Evolutionary conservation across 2,888 invertebrate genomes (phyloP).

Genomic region (Neoitamus cyanurus): DNA sequence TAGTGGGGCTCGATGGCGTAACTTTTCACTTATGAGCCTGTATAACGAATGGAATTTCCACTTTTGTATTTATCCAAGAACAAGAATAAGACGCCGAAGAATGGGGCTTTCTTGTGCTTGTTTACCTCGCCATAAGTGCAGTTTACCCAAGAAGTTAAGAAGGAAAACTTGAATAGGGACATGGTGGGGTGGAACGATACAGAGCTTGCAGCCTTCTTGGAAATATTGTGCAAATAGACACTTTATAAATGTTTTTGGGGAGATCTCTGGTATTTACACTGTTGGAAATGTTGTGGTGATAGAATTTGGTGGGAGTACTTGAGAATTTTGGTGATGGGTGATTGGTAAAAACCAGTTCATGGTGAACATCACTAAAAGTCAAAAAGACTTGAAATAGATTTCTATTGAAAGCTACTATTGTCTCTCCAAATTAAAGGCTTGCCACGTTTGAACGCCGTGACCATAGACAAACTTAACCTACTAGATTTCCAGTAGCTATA

Average conservation of each 20-base stretch:
- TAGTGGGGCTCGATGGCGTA: not conserved
- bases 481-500: no score
- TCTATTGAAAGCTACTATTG: no score
- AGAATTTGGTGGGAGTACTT: not conserved
- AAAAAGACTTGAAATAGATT: not conserved
- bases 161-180: slow-evolving; percentile 4
- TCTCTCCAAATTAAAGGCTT: no score
- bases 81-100: slow-evolving; percentile 27
- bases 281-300: not conserved
- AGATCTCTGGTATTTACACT: not conserved
- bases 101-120: slow-evolving; percentile 50
- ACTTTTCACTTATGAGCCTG: slow-evolving; percentile 39
- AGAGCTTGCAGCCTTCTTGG: not conserved
- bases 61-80: slow-evolving; percentile 32
- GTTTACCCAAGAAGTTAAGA: slow-evolving; percentile 55
- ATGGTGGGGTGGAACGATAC: not conserved
- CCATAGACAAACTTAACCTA: no score
- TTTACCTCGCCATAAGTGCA: slow-evolving; percentile 54
- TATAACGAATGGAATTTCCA: slow-evolving; percentile 17
- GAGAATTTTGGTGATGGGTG: not conserved
- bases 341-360: not conserved
- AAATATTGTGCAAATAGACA: slow-evolving; percentile 16
- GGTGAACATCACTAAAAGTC: not conserved
- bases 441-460: no score
- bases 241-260: not conserved